Evolutionary conservation across 2,888 invertebrate species (phyloP).

Genomic region (Hofmannophila pseudospretella): DNA sequence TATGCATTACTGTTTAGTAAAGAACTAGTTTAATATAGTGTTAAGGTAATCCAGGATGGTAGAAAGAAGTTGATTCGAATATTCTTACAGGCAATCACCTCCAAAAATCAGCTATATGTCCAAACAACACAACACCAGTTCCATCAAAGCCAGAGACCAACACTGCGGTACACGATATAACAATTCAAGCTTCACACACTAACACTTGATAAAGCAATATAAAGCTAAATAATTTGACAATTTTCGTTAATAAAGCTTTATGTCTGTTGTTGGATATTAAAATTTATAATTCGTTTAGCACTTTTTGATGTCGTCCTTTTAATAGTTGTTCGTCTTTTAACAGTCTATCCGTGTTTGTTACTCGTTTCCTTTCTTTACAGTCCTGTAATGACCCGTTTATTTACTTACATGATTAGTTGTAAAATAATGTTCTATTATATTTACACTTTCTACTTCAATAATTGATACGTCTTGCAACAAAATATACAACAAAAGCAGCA

Average conservation of each 20-base stretch:
- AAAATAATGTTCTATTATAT: too few relatives aligned
- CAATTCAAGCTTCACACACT: conserved; percentile 35
- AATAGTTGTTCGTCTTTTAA: conserved; percentile 21
- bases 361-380: conserved; percentile 16
- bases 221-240: neutral
- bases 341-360: conserved; percentile 19
- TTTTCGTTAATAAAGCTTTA: neutral
- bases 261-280: neutral
- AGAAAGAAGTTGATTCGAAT: conserved; percentile 8
- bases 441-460: neutral
- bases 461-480: too few relatives aligned
- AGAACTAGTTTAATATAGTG: neutral
- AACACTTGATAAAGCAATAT: conserved; percentile 20
- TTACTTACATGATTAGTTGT: conserved; percentile 6
- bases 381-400: neutral
- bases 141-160: conserved; percentile 44
- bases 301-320: conserved; percentile 1
- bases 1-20: neutral
- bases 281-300: neutral
- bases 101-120: conserved; percentile 45
- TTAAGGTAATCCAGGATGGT: neutral
- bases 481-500: conserved; percentile 10
- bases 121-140: conserved; percentile 51
- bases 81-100: conserved; percentile 65
- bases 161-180: conserved; percentile 56